Base-by-base conservation (phyloP, 2,888 invertebrate species). In the Clistopyga incitator region DNA sequence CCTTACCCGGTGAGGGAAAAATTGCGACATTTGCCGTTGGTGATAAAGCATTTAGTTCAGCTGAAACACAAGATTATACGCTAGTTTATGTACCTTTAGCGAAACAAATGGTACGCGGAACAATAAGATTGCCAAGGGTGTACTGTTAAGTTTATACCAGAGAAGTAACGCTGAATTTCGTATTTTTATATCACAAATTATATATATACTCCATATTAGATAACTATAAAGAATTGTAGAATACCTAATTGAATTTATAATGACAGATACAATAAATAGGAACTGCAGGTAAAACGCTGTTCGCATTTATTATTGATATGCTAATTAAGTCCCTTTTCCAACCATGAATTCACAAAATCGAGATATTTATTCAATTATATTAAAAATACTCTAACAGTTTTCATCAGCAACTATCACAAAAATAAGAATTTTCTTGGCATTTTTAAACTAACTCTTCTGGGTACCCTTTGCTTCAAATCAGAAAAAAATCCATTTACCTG, bases 1-100 rank as follows among this genome's bases (percentile, higher is more conserved):
- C 90, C 92, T 25, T 81, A 87, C 18, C 74, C 88, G 6, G 92
- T 94, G 38, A 91, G 93, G 88, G 94, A 94, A 72, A 94, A 94
- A 86, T 88, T 94, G 72, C 91, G 92, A 82, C 91, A 94, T 78
- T 92, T 94, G 90, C 94, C 94, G 2, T 93, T 92, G 85, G 92
- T 94, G 80, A 90, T 94, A 81, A 93, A 93, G 86, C 91, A 93
- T 88, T 89, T 94, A 77, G 92, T 92, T 87, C 93, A 88, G 88
- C 90, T 89, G 85, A 88, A 88, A 52, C 88, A 88, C 59, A 91
- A 89, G 77, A 89, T 86, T 82, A 88, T 92, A 88, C 87, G 92
- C 85, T 92, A 90, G 85, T 34, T 52, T 67, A 52, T 68, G 34
- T n/a, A 23, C 15, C 59, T 68, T 77, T 65, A 50, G 72, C 65